Percentiles rank a stretch among this genome's conserved stretches.
These are phyloP conservation scores for Leucophenga maculata DNA, from an alignment of 2,888 invertebrate genomes.

Conservation along the genomic window DNA sequence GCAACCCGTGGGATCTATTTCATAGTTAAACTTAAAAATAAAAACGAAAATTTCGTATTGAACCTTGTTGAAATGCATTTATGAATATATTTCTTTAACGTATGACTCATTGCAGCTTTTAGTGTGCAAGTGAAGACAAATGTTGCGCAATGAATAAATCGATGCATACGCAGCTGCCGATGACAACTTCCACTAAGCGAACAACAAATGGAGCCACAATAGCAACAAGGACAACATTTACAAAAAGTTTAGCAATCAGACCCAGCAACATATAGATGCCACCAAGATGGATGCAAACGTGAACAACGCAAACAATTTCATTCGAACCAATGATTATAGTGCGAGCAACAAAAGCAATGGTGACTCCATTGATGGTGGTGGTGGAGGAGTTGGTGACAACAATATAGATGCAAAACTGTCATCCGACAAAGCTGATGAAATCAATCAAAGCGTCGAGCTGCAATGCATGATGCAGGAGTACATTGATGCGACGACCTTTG, in stretches of 20 bases:
- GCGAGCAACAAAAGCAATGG: conserved; percentile 21
- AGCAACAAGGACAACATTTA: conserved; percentile 21
- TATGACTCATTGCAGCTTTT: too few species aligned
- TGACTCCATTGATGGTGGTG: too few species aligned
- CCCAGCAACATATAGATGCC: not conserved
- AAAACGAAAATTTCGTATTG: too few species aligned
- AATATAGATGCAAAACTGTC: conserved; percentile 21
- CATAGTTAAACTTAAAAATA: too few species aligned
- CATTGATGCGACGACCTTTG: conserved; percentile 62
- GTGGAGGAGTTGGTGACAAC: not conserved
- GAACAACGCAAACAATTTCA: conserved; percentile 28
- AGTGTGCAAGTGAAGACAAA: not conserved
- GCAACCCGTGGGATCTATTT: too few species aligned
- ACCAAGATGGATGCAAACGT: conserved; percentile 11
- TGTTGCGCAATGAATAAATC: conserved; percentile 8
- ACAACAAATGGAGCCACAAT: conserved; percentile 14
- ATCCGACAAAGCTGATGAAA: conserved; percentile 58
- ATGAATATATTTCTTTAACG: too few species aligned
- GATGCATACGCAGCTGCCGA: not conserved
- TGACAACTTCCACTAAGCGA: conserved; percentile 7
- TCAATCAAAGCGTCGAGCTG: conserved; percentile 68
- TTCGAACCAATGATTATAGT: conserved; percentile 31
- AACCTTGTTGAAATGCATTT: too few species aligned
- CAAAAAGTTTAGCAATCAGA: not conserved
- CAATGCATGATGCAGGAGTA: conserved; percentile 68